Evolutionary conservation across 2,113 vertebrate genomes (phyloP), one percentile per base, ranked within the genome.

Genomic region (Lepisosteus oculatus): DNA sequence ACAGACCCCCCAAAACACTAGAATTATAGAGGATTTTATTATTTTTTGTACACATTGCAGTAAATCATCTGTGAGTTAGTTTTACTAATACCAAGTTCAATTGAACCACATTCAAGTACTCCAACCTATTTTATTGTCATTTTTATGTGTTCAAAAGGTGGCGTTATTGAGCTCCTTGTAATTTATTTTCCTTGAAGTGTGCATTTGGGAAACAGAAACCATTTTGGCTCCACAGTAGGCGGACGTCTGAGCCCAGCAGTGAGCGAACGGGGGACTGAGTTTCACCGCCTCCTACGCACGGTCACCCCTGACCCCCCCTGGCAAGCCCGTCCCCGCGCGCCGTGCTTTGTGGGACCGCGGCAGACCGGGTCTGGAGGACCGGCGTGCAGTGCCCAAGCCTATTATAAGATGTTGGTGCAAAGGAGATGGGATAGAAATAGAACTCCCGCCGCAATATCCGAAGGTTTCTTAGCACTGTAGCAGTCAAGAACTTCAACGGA

Each of bases 341-440:
- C 13, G 68, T 47, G 68, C 11, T n/a, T 65, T 75, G 54, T 75
- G 68, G 68, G 73, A 59, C 29, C 3, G 73, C 47, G 73, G 73
- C n/a, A 43, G 73, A 69, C 15, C 45, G 43, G 3, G 29, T 64
- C n/a, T 64, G 62, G 62, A 3, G 51, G 41, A 61, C 59, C 29
- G 45, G 43, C 43, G 47, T 47, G 6, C 45, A 45, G 61, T 64
- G 61, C 61, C 14, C 17, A 66, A 64, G 61, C 61, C 54, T 15
- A 55, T 8, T 47, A 55, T 55, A 70, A 76, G 69, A 79, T 79
- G 78, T 63, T 65, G 68, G 57, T 55, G 63, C 54, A 57, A 41
- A 12, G 68, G 29, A 51, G n/a, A 65, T 66, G 55, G 9, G n/a
- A 29, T 43, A 54, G 44, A 29, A 45, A 3, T 42, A 29, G 54